Evolutionary conservation across 2,797 vertebrate genomes (phyloP).

Genomic region (Apodemus agrarius): DNA sequence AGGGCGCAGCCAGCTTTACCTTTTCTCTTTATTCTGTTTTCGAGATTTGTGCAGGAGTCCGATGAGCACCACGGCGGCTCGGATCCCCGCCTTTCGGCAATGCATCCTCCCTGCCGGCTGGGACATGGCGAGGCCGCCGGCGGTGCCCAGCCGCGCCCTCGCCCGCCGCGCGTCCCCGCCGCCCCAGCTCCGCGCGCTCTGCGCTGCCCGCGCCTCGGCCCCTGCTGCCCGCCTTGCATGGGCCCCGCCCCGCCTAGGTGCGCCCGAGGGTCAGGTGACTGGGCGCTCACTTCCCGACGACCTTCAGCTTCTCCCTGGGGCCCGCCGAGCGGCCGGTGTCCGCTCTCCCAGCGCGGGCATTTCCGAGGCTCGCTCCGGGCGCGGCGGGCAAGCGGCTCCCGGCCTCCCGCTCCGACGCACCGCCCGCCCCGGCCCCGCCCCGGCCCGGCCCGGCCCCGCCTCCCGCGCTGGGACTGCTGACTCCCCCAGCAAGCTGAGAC

Average conservation of each 20-base stretch:
- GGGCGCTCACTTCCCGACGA: conserved; percentile 79
- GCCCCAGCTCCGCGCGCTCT: conserved; percentile 74
- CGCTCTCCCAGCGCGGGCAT: conserved; percentile 62
- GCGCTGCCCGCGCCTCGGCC: conserved; percentile 40
- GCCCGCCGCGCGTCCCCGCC: conserved; percentile 82
- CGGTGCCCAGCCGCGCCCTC: conserved; percentile 82
- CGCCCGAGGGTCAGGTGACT: conserved; percentile 81
- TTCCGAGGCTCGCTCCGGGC: conserved; percentile 54
- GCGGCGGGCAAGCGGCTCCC: conserved; percentile 59
- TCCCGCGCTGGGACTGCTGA: background rate
- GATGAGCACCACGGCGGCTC: conserved; percentile 96
- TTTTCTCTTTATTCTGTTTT: conserved; percentile 90
- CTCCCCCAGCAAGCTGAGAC: background rate
- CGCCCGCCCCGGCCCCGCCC: conserved; percentile 71
- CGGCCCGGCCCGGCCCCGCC: conserved; percentile 70
- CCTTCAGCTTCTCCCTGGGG: conserved; percentile 81
- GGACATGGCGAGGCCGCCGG: conserved; percentile 88
- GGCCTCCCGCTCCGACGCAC: conserved; percentile 51
- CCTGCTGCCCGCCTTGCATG: conserved; percentile 52
- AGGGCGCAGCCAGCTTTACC: conserved; percentile 78
- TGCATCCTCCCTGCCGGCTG: conserved; percentile 89
- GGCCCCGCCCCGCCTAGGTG: conserved; percentile 78
- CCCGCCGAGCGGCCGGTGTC: conserved; percentile 17
- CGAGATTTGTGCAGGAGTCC: conserved; percentile 97
- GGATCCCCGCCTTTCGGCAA: conserved; percentile 95